phyloP scores from a whole-genome alignment of 1,140 invertebrate genomes.

The Drosophila obscura region DNA sequence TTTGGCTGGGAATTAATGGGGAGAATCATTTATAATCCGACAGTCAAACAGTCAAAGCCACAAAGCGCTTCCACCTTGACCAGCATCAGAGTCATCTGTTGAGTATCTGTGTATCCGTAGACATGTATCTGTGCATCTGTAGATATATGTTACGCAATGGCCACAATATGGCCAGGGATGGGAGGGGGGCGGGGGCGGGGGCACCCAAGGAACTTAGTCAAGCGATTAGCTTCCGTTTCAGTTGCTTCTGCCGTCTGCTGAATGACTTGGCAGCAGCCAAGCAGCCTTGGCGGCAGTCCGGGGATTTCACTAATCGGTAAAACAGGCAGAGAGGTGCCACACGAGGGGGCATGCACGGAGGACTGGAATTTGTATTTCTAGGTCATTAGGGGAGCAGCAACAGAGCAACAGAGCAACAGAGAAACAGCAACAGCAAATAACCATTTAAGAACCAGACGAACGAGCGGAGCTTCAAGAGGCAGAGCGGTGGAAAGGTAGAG shows the following conservation, averaged over 20 bases:
- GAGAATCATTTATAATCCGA: constrained; percentile 75
- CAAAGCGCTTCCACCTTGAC: constrained; percentile 53
- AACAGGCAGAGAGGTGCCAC: neutral
- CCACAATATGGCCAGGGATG: constrained; percentile 21
- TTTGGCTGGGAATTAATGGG: constrained; percentile 56
- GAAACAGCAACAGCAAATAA: constrained; percentile 9
- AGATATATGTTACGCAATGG: constrained; percentile 50
- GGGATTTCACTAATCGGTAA: constrained; percentile 49
- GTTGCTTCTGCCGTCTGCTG: constrained; percentile 28
- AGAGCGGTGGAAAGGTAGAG: constrained; percentile 20
- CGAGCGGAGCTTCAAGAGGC: constrained; percentile 1
- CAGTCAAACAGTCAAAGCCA: constrained; percentile 67
- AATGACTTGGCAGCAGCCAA: constrained; percentile 42
- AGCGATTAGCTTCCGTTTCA: constrained; percentile 74
- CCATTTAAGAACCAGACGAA: constrained; percentile 26
- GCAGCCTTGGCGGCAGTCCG: constrained; percentile 51
- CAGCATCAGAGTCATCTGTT: constrained; percentile 15
- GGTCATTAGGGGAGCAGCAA: constrained; percentile 62
- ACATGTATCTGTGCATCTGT: neutral
- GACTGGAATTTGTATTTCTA: constrained; percentile 39
- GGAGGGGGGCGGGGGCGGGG: constrained; percentile 6
- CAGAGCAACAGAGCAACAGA: constrained; percentile 10
- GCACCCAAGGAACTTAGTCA: constrained; percentile 65
- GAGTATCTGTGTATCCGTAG: neutral
- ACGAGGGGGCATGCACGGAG: constrained; percentile 4